These are phyloP conservation scores for Linyphia triangularis DNA, from an alignment of 2,888 invertebrate genomes.

Conservation along the genomic window DNA sequence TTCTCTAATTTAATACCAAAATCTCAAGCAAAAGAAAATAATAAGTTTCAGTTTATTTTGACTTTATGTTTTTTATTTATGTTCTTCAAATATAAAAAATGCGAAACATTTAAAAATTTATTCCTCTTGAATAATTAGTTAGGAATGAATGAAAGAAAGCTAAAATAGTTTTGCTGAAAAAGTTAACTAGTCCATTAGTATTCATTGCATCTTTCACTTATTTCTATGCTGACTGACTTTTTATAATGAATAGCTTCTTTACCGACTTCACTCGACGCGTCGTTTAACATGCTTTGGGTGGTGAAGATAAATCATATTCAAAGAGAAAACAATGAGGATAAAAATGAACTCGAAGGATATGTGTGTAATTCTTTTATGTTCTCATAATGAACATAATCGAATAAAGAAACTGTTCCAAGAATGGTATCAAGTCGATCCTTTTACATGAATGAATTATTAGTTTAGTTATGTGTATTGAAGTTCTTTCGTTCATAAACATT, in stretches of 20 bases:
- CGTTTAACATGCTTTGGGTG: slow-evolving; percentile 56
- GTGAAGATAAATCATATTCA: slow-evolving; percentile 30
- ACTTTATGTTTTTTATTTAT: no score
- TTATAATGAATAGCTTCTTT: slow-evolving; percentile 24
- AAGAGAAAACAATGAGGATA: slow-evolving; percentile 5
- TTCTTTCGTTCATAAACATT: neutral
- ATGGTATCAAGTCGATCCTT: neutral
- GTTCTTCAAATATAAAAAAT: no score
- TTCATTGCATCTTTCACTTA: slow-evolving; percentile 23
- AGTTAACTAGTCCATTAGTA: slow-evolving; percentile 28
- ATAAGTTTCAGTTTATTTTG: no score
- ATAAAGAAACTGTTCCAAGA: neutral
- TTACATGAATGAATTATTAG: neutral
- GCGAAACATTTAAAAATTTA: no score
- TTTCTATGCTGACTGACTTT: slow-evolving; percentile 4
- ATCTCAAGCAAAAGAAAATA: no score
- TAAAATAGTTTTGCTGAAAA: slow-evolving; percentile 20
- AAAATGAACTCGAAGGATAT: neutral
- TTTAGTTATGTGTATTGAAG: neutral
- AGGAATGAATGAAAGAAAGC: slow-evolving; percentile 11
- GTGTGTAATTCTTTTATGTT: neutral
- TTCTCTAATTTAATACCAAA: no score
- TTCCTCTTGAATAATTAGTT: slow-evolving; percentile 5
- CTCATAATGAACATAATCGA: slow-evolving; percentile 13
- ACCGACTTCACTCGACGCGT: slow-evolving; percentile 16